Evolutionary conservation across 37 sponge, comb jelly and placozoan genomes (phyloP).

Genomic region (Eunapius fragilis): DNA sequence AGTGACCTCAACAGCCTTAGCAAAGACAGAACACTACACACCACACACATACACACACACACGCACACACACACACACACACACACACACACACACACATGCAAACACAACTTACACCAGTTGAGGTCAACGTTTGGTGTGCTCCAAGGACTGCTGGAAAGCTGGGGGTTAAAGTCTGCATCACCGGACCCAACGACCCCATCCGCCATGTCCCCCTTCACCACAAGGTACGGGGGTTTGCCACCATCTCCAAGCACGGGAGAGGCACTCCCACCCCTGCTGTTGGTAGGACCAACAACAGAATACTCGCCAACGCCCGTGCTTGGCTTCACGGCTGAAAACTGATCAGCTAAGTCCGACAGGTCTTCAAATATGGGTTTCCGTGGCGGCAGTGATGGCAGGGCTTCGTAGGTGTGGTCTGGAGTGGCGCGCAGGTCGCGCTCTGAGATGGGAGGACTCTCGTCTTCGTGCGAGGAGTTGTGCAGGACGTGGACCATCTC

Average conservation of each 20-base stretch:
- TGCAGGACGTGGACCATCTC: not conserved
- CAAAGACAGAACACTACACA: too few relatives aligned
- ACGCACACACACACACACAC: too few relatives aligned
- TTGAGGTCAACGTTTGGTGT: not conserved
- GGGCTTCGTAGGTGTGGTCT: not conserved
- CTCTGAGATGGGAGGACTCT: too few relatives aligned
- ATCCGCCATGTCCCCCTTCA: not conserved
- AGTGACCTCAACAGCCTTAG: too few relatives aligned
- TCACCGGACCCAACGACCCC: not conserved
- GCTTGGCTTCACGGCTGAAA: not conserved
- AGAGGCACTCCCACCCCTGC: not conserved
- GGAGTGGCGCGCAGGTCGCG: too few relatives aligned
- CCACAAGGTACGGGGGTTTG: not conserved
- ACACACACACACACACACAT: too few relatives aligned
- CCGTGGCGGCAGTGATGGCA: not conserved
- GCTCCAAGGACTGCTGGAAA: not conserved
- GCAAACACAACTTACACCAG: not conserved
- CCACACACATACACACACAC: too few relatives aligned
- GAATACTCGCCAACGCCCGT: not conserved
- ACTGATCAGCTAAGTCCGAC: not conserved
- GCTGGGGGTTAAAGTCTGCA: not conserved
- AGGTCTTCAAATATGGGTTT: not conserved
- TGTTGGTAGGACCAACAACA: not conserved
- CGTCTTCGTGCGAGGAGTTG: not conserved
- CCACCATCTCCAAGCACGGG: not conserved